phyloP scores from a whole-genome alignment of 1,140 invertebrate species.

The Dendroctonus ponderosae region DNA sequence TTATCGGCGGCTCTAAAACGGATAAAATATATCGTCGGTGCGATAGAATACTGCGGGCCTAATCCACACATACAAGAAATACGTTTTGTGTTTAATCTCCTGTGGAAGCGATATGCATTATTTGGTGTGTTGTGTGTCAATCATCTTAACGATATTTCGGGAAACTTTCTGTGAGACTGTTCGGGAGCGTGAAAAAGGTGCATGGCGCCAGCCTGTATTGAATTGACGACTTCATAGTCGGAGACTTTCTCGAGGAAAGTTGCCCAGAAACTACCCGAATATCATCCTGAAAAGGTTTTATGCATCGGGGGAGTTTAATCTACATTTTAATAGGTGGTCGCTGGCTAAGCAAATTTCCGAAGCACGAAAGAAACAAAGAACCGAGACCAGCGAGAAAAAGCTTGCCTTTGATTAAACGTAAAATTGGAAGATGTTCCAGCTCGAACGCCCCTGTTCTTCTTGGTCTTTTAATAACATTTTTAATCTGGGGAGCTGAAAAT shows the following conservation, averaged over 20 bases:
- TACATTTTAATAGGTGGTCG: too few relatives aligned
- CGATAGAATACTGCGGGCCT: not conserved
- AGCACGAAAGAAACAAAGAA: too few relatives aligned
- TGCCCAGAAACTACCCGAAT: too few relatives aligned
- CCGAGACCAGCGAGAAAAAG: not conserved
- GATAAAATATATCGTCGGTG: too few relatives aligned
- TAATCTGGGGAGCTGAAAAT: slow-evolving; percentile 14
- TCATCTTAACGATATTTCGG: slow-evolving; percentile 48
- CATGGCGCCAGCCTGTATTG: too few relatives aligned
- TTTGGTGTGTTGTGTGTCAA: slow-evolving; percentile 48
- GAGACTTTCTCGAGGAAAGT: too few relatives aligned
- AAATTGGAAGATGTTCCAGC: not conserved
- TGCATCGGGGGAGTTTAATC: too few relatives aligned
- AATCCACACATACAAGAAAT: slow-evolving; percentile 1
- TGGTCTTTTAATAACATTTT: slow-evolving; percentile 16
- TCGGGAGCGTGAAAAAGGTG: not conserved
- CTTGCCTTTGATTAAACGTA: not conserved
- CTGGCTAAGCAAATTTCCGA: too few relatives aligned
- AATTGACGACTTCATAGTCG: too few relatives aligned
- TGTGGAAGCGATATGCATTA: slow-evolving; percentile 42
- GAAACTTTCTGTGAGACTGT: slow-evolving; percentile 38
- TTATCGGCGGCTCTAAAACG: too few relatives aligned
- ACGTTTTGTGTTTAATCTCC: slow-evolving; percentile 3
- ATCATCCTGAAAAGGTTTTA: too few relatives aligned
- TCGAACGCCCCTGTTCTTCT: slow-evolving; percentile 2